phyloP scores from a whole-genome alignment of 1,140 invertebrate genomes.

The Acyrthosiphon pisum region DNA sequence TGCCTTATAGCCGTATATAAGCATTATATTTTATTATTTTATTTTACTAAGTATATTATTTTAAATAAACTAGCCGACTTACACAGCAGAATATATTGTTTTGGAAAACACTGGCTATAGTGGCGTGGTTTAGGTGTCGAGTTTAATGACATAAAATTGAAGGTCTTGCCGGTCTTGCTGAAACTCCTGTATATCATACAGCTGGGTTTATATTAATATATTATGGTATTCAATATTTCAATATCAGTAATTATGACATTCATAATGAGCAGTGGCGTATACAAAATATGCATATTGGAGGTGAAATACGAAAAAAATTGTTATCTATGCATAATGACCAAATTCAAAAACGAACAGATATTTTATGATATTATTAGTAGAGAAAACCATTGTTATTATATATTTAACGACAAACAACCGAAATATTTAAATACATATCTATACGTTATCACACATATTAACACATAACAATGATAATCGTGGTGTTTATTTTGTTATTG shows the following conservation, averaged over 20 bases:
- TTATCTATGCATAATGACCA: neutral
- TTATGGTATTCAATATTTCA: neutral
- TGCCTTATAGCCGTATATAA: neutral
- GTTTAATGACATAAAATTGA: slow-evolving; percentile 11
- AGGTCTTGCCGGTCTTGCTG: neutral
- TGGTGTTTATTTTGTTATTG: neutral
- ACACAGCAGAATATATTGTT: neutral
- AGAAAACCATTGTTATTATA: neutral
- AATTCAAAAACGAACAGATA: neutral
- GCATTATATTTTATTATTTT: neutral
- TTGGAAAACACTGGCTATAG: neutral
- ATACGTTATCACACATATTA: neutral
- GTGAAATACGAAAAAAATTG: neutral
- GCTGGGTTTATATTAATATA: neutral
- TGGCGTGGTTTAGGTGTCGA: neutral
- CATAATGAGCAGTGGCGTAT: neutral
- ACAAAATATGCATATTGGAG: neutral
- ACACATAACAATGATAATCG: neutral
- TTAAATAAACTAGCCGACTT: neutral
- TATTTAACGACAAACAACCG: neutral
- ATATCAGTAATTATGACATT: neutral
- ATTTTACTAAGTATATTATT: neutral
- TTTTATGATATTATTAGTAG: neutral
- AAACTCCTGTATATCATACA: neutral
- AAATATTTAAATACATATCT: neutral